Conservation (phyloP, 2,113 vertebrate genomes). For the Pagrus major region DNA sequence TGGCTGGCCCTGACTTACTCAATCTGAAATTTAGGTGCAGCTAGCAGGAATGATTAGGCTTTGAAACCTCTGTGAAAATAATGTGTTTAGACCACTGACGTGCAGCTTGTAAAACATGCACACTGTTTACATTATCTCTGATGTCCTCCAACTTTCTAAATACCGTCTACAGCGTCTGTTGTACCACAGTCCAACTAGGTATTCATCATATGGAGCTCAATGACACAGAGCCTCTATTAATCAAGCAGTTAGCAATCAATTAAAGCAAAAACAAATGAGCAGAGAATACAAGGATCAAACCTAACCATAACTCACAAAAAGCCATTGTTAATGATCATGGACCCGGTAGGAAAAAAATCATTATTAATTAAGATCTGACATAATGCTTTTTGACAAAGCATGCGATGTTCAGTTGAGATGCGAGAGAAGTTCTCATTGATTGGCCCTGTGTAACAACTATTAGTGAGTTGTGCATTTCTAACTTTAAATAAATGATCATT, state of each 20-base stretch:
- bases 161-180: conserved; percentile 82
- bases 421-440: conserved; percentile 69
- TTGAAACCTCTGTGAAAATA: conserved; percentile 84
- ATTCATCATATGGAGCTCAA: conserved; percentile 90
- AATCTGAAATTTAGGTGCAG: conserved; percentile 86
- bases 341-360: conserved; percentile 64
- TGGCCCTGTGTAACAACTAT: conserved; percentile 57
- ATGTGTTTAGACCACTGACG: conserved; percentile 77
- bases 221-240: conserved; percentile 90
- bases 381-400: conserved; percentile 77
- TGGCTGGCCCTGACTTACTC: conserved; percentile 85
- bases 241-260: conserved; percentile 95
- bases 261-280: conserved; percentile 95
- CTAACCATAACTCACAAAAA: conserved; percentile 92
- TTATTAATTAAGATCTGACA: conserved; percentile 82
- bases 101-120: conserved; percentile 73
- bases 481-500: conserved; percentile 74
- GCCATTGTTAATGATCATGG: conserved; percentile 72
- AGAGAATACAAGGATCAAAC: conserved; percentile 90
- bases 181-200: conserved; percentile 87
- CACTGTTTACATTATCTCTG: conserved; percentile 83
- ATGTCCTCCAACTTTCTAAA: conserved; percentile 87
- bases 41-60: conserved; percentile 81
- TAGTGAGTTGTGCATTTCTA: conserved; percentile 60
- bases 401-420: conserved; percentile 60